Base-by-base conservation (phyloP, 2,888 invertebrate species). In the Neoaliturus tenellus region DNA sequence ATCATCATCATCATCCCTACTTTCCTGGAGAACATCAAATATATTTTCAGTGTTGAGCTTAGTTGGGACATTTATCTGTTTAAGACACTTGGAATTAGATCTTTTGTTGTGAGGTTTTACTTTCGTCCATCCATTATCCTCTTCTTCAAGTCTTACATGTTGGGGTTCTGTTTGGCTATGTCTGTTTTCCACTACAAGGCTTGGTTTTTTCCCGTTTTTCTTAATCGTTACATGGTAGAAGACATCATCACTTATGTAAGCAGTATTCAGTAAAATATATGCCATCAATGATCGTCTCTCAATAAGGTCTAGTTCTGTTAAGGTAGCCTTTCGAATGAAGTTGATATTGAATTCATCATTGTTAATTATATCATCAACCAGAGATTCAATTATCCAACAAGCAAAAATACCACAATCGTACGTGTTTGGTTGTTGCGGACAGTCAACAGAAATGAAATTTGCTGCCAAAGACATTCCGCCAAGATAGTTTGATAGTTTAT, bases 401-500 rank as follows among this genome's bases (percentile, higher is more conserved):
- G 71, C 23, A 17, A 71, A 71, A 39, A 71, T 71, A 8, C 71
- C 71, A 41, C 71, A 71, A 20, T 71, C 71, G 23, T 71, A 71
- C 8, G 31, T 69, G 20, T 69, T 71, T 5, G 39, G 41, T 71
- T 71, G 71, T 41, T 71, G 71, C 41, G 71, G 71, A 10, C 35
- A 71, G 12, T 35, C n/a, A 5, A 41, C 35, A n/a, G 35, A 20
- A 17, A 6, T 71, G 23, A 71, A 41, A 1, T 12, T 17, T 33
- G 71, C 71, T 71, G 71, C 23, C 23, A 23, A 23, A 10, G 71
- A 67, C 4, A 31, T 41, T 41, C 41, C 71, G n/a, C 41, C 71
- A 2, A 71, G 23, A 28, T 71, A 71, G n/a, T 8, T 71, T 6
- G 33, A n/a, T 4, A 71, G 8, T 71, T 71, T 71, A 1, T 39